phyloP scores from a whole-genome alignment of 2,797 vertebrate species.

The Coranthus polyacanthus region DNA sequence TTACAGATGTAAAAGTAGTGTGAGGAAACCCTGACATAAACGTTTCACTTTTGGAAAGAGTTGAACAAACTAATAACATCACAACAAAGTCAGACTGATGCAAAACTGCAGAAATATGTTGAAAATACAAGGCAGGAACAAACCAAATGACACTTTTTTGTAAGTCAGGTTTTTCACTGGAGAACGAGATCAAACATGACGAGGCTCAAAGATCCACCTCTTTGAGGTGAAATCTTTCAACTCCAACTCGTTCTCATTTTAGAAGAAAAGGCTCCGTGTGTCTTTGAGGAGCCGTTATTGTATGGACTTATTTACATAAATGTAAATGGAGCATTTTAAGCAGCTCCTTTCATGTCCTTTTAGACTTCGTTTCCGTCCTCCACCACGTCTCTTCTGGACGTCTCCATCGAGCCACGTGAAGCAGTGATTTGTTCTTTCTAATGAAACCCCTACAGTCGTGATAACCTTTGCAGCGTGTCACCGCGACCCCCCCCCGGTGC shows the following conservation, averaged over 20 bases:
- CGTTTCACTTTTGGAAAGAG: too few species aligned
- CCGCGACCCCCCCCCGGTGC: conserved; percentile 59
- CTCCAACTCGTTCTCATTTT: conserved; percentile 43
- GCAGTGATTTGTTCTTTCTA: conserved; percentile 81
- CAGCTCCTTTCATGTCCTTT: conserved; percentile 68
- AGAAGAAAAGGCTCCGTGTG: conserved; percentile 34
- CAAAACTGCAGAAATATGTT: neutral
- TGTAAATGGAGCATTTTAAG: conserved; percentile 63
- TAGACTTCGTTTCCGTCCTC: conserved; percentile 65
- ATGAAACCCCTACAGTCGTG: conserved; percentile 78
- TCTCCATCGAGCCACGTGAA: conserved; percentile 78
- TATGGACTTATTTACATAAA: conserved; percentile 67
- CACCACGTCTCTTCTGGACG: conserved; percentile 62
- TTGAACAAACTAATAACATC: too few species aligned
- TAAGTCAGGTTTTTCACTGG: conserved; percentile 13
- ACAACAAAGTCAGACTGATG: too few species aligned
- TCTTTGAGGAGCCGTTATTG: conserved; percentile 60
- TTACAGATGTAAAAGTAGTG: too few species aligned
- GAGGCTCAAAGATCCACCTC: conserved; percentile 48
- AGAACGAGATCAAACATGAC: conserved; percentile 49
- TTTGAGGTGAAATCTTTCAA: conserved; percentile 66
- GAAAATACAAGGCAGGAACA: neutral
- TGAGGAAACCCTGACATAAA: too few species aligned
- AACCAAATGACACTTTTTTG: conserved; percentile 34
- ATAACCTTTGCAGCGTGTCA: conserved; percentile 82